phyloP scores from a whole-genome alignment of 53 echinoderm and acorn worm species.

The Mesocentrotus franciscanus region DNA sequence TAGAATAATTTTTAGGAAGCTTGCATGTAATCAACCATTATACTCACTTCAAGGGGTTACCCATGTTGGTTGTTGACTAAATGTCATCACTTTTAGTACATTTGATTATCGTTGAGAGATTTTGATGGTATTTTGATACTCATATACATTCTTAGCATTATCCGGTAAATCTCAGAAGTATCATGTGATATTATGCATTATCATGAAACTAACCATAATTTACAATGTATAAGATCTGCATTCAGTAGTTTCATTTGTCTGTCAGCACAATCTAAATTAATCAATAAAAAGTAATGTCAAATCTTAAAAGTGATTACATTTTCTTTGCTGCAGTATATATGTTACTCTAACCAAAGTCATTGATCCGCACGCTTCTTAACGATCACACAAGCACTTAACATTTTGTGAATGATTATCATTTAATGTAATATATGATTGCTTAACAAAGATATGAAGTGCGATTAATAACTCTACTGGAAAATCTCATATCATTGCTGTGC shows the following conservation, averaged over 20 bases:
- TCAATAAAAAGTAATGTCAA: not conserved
- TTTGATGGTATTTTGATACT: not conserved
- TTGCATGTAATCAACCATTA: not conserved
- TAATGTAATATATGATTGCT: conserved; percentile 13
- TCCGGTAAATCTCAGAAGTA: not conserved
- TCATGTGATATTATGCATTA: not conserved
- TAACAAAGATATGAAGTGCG: not conserved
- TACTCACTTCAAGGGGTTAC: not conserved
- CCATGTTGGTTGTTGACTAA: not conserved
- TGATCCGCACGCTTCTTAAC: conserved; percentile 16
- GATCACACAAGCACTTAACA: conserved; percentile 32
- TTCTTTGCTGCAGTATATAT: not conserved
- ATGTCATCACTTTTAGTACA: not conserved
- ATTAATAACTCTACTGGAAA: not conserved
- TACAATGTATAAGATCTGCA: not conserved
- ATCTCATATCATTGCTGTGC: conserved; percentile 30
- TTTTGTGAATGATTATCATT: not conserved
- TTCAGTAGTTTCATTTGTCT: not conserved
- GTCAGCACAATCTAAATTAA: not conserved
- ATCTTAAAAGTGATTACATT: not conserved
- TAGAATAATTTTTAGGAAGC: not conserved
- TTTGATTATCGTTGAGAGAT: not conserved
- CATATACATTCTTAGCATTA: not conserved
- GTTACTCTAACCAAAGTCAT: not conserved
- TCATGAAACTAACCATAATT: not conserved